Percentiles rank a stretch among this genome's conserved stretches.
phyloP scores from a whole-genome alignment of 2,113 vertebrate genomes.

The Athene cunicularia region DNA sequence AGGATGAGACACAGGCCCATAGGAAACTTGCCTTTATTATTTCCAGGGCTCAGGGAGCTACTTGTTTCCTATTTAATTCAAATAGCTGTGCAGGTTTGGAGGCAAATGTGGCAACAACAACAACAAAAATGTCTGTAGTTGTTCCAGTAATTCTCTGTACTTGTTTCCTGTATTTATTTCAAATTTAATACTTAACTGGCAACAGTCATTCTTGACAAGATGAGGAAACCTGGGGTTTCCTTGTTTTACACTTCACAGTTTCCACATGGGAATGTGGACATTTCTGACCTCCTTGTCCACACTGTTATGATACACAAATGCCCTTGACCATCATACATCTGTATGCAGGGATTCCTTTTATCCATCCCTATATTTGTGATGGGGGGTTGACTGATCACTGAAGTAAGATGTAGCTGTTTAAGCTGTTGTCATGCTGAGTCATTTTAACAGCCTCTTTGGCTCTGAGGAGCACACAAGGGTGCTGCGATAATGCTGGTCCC shows the following conservation, averaged over 20 bases:
- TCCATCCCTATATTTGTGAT: neutral
- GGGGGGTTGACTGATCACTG: neutral
- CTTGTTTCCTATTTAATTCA: conserved; percentile 34
- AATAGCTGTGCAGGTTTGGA: neutral
- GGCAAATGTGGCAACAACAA: neutral
- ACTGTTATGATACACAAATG: neutral
- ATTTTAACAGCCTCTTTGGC: neutral
- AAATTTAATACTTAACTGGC: neutral
- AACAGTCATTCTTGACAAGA: neutral
- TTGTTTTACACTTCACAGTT: conserved; percentile 20
- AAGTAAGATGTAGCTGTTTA: neutral
- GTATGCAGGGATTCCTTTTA: neutral
- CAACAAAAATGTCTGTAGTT: neutral
- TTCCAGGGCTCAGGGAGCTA: neutral
- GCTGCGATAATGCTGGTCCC: neutral
- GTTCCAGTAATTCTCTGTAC: conserved; percentile 30
- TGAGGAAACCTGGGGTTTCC: neutral
- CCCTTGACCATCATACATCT: neutral
- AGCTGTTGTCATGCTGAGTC: neutral
- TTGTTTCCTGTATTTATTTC: conserved; percentile 47
- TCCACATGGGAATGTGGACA: neutral
- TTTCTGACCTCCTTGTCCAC: neutral
- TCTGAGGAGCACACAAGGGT: neutral
- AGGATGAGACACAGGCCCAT: neutral
- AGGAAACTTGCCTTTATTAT: conserved; percentile 10